Conservation (phyloP, 2,888 invertebrate genomes). For the Sesia apiformis region DNA sequence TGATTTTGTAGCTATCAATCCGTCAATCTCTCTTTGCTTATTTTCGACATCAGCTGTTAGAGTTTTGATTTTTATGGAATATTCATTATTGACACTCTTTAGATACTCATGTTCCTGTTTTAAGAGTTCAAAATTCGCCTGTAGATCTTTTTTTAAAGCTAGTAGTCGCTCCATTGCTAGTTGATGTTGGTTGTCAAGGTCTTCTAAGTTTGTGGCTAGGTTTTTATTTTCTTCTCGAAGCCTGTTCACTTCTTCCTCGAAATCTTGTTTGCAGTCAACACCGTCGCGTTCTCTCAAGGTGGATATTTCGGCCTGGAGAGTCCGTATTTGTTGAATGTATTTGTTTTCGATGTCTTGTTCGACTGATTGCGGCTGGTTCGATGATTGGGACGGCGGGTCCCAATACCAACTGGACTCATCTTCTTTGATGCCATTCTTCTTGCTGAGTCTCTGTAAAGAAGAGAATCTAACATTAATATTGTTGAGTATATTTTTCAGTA, state of each 20-base stretch:
- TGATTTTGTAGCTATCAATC: slow-evolving; percentile 24
- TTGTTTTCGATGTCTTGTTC: slow-evolving; percentile 30
- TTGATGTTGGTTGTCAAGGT: slow-evolving; percentile 83
- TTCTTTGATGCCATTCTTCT: slow-evolving; percentile 59
- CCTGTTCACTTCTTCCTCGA: slow-evolving; percentile 56
- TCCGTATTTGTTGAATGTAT: slow-evolving; percentile 48
- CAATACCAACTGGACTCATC: slow-evolving; percentile 71
- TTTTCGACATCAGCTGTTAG: slow-evolving; percentile 56
- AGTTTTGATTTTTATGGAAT: slow-evolving; percentile 53
- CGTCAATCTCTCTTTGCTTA: slow-evolving; percentile 54
- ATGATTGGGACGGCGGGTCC: slow-evolving; percentile 51
- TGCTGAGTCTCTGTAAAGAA: slow-evolving; percentile 56
- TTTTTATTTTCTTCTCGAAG: slow-evolving; percentile 74
- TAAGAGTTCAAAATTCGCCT: slow-evolving; percentile 63
- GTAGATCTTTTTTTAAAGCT: slow-evolving; percentile 67
- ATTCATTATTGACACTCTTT: slow-evolving; percentile 55
- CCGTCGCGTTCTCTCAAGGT: slow-evolving; percentile 43
- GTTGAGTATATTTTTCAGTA: no score
- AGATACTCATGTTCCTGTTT: slow-evolving; percentile 64
- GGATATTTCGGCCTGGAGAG: slow-evolving; percentile 55
- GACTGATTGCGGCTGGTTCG: slow-evolving; percentile 10
- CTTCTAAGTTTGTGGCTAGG: slow-evolving; percentile 77
- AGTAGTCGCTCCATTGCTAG: slow-evolving; percentile 77
- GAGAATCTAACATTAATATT: slow-evolving; percentile 10
- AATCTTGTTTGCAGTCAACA: slow-evolving; percentile 27